Evolutionary conservation across 2,888 invertebrate species (phyloP), one percentile per base, ranked within the genome.

Genomic region (Lucinisca nassula): DNA sequence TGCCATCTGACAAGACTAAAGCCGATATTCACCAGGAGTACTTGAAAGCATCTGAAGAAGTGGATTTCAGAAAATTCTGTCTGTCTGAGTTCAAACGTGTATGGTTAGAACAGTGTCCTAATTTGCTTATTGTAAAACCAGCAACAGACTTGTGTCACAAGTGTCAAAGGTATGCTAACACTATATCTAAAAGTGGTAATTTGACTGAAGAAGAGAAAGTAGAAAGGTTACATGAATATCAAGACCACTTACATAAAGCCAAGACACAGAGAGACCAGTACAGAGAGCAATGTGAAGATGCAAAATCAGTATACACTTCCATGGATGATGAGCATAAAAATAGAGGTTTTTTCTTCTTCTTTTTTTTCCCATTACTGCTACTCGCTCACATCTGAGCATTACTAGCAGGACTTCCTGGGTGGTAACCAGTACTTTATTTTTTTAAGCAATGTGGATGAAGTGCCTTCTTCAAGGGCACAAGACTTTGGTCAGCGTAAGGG

Each of bases 1-100:
- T 76, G 24, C 82, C 82, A 38, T 75, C 82, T 4, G 82, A 82
- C 58, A 76, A 82, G 30, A 76, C 75, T 37, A 76, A 75, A 21
- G 51, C 75, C 49, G 70, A 82, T 6, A 67, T 82, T 76, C 27
- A 70, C 67, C 37, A 49, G 17, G 38, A 35, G 21, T 82, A 76
- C 37, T 1, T 45, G 3, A 32, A n/a, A 12, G 35, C 70, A 35
- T 37, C 51, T 10, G 40, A 61, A 17, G 37, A 76, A n/a, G n/a
- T 37, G 4, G 21, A 35, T 10, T 21, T 32, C 8, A 30, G 82
- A n/a, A n/a, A 70, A 17, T 21, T 76, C 3, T 30, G 32, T 10
- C 45, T 67, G 49, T 37, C 67, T 4, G 12, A 37, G 40, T 75
- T 61, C 35, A 37, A 82, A 30, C 27, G 2, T 14, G 21, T 73